Conservation (phyloP, 2,888 invertebrate genomes). For the Campoletis raptor region DNA sequence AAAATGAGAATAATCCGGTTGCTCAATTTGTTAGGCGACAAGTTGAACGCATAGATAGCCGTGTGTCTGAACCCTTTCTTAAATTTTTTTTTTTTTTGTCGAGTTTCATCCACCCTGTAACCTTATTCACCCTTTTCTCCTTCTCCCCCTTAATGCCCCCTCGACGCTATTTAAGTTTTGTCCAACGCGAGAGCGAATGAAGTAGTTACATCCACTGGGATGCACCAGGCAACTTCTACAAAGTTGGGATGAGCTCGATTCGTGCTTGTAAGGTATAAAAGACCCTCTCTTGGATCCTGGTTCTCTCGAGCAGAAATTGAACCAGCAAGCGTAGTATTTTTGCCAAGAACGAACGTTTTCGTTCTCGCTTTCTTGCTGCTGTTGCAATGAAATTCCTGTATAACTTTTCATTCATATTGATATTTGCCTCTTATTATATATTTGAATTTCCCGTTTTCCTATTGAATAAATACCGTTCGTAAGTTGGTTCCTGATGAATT, state of each 20-base stretch:
- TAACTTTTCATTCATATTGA: slow-evolving; percentile 10
- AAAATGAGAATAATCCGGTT: neutral
- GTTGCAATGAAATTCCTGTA: slow-evolving; percentile 27
- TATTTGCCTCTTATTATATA: slow-evolving; percentile 27
- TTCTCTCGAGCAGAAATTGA: slow-evolving; percentile 45
- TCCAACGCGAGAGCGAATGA: slow-evolving; percentile 39
- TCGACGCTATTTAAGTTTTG: slow-evolving; percentile 51
- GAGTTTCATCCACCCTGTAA: slow-evolving; percentile 3
- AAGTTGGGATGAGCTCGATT: slow-evolving; percentile 53
- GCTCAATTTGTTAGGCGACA: neutral
- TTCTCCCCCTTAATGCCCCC: neutral
- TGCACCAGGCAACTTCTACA: slow-evolving; percentile 39
- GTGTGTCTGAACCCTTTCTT: neutral
- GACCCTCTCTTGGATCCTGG: slow-evolving; percentile 4
- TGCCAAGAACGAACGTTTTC: slow-evolving; percentile 11
- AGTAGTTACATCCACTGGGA: slow-evolving; percentile 48
- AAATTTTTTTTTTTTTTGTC: slow-evolving; percentile 3
- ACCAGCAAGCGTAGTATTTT: slow-evolving; percentile 32
- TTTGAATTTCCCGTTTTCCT: neutral
- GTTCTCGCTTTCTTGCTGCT: slow-evolving; percentile 17
- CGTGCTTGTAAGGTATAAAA: slow-evolving; percentile 40
- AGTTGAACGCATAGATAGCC: neutral
- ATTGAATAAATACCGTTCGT: neutral
- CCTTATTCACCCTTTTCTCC: slow-evolving; percentile 16
- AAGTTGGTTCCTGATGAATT: neutral